phyloP scores from a whole-genome alignment of 2,888 invertebrate genomes.

The Chrysolina oricalcia region DNA sequence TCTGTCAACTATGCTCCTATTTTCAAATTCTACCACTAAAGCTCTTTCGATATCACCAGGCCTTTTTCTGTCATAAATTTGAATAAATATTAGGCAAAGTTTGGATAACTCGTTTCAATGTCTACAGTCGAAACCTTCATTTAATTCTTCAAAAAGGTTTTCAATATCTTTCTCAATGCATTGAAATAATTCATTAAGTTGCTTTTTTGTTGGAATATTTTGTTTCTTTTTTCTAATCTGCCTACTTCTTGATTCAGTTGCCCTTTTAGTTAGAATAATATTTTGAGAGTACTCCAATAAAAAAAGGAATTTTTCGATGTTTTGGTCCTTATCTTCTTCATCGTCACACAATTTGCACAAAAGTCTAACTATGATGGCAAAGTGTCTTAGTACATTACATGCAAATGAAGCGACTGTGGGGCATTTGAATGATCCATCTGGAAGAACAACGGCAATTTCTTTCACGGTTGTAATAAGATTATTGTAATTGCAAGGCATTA shows the following conservation, averaged over 20 bases:
- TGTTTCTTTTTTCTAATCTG: conserved; percentile 5
- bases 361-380: neutral
- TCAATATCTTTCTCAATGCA: conserved; percentile 6
- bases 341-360: neutral
- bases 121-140: neutral
- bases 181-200: neutral
- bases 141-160: neutral
- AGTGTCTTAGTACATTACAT: neutral
- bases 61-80: conserved; percentile 12
- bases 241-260: conserved; percentile 4
- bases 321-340: neutral
- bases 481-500: neutral
- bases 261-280: neutral
- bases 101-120: neutral
- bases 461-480: neutral
- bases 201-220: neutral
- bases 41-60: conserved; percentile 14
- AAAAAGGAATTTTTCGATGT: neutral
- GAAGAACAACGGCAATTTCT: neutral
- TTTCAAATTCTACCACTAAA: conserved; percentile 6
- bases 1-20: neutral
- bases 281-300: neutral
- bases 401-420: neutral
- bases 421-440: neutral
- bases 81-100: neutral